phyloP scores from a whole-genome alignment of 2,797 vertebrate species.

The Onychomys arenicola region DNA sequence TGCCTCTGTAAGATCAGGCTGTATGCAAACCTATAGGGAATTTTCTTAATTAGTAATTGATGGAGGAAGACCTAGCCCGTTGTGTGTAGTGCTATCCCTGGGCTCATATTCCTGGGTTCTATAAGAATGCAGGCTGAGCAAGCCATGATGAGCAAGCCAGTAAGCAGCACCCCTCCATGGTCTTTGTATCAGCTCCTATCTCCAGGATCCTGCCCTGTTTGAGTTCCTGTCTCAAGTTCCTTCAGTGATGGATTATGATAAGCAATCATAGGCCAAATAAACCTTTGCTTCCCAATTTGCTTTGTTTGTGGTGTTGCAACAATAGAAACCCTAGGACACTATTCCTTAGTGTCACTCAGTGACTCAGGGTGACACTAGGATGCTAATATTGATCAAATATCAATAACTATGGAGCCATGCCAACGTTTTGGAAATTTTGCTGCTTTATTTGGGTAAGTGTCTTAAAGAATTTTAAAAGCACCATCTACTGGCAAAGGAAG shows the following conservation, averaged over 20 bases:
- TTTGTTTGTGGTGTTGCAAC: neutral
- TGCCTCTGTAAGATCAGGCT: neutral
- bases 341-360: neutral
- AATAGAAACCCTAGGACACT: neutral
- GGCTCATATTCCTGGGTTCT: neutral
- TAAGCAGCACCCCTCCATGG: neutral
- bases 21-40: neutral
- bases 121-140: neutral
- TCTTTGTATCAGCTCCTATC: neutral
- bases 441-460: neutral
- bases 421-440: slow-evolving; percentile 69
- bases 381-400: neutral
- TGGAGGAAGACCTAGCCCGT: neutral
- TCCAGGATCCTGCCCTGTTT: neutral
- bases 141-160: neutral
- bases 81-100: neutral
- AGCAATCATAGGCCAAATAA: neutral
- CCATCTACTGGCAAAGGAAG: slow-evolving; percentile 80
- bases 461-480: slow-evolving; percentile 81
- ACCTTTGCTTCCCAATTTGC: neutral
- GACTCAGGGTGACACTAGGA: neutral
- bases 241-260: neutral
- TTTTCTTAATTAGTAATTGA: neutral
- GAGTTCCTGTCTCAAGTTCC: neutral
- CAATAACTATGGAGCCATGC: neutral